phyloP scores from a whole-genome alignment of 1,140 invertebrate species.

The Spodoptera litura region DNA sequence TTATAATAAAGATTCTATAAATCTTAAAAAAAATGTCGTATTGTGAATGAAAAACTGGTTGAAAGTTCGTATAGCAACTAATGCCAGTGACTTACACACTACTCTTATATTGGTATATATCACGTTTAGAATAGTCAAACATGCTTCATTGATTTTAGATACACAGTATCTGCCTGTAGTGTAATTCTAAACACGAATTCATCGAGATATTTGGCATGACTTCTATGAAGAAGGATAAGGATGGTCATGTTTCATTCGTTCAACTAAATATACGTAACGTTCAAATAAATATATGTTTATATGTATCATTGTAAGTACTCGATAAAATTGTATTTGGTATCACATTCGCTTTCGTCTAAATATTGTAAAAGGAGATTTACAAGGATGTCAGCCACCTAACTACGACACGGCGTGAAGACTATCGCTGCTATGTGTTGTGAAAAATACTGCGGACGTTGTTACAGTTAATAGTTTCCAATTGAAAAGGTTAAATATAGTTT shows the following conservation, averaged over 20 bases:
- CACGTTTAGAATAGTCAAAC: neutral
- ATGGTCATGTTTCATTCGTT: too few species aligned
- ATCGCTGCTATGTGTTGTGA: neutral
- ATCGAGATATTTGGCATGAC: too few species aligned
- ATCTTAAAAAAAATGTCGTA: too few species aligned
- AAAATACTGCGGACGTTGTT: too few species aligned
- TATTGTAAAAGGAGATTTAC: conserved; percentile 2
- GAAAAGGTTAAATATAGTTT: too few species aligned
- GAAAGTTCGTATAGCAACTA: conserved; percentile 2
- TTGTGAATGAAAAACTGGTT: neutral
- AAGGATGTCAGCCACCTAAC: neutral
- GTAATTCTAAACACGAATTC: too few species aligned
- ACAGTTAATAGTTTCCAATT: too few species aligned
- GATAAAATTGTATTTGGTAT: conserved; percentile 8
- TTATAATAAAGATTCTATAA: too few species aligned
- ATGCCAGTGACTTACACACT: neutral
- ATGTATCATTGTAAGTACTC: neutral
- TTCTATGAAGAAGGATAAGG: too few species aligned
- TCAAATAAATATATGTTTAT: neutral
- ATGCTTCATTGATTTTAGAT: neutral
- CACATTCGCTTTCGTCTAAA: neutral
- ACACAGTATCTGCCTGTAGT: too few species aligned
- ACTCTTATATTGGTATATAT: neutral
- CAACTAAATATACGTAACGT: neutral
- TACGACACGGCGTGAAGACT: too few species aligned